Base-by-base conservation (phyloP, 2,113 vertebrate species). In the Calidris pugnax region DNA sequence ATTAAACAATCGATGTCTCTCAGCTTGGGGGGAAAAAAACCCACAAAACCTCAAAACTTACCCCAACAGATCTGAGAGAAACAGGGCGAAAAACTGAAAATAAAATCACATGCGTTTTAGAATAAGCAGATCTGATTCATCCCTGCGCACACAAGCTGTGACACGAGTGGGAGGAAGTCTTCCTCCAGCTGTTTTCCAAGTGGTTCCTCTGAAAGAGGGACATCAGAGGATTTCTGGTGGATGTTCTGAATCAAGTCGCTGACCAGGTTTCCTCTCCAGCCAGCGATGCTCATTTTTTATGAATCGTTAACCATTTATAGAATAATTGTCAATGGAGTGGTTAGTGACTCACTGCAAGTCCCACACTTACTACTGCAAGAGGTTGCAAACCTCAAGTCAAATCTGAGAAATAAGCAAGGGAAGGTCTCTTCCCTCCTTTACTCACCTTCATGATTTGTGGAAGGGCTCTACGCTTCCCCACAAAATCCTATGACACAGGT, bases 301-400 rank as follows among this genome's bases (percentile, higher is more conserved):
- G 60, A 86, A 92, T 9, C 86, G 51, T 90, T 93, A 96, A 92
- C 73, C 35, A 82, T 78, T 93, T 89, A 93, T 43, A 79, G 22
- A 50, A 75, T 79, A 59, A 57, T 35, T 57, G 48, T 94, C 86
- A 81, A 75, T 90, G 39, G 9, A 80, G 21, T 47, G 43, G 30
- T 80, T 41, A 63, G 60, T 92, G 88, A 89, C 57, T 87, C 64
- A 78, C 27, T 68, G 53, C 27, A 78, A 78, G 35, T 47, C 64
- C 76, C 66, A 48, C 33, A 28, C 22, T 81, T 78, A 56, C 47
- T 68, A 43, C 3, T 16, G 39, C 33, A 64, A 77, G 69, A 91
- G 69, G 37, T 30, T 76, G 37, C 0, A 0, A 82, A 69, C 50
- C 23, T 62, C 87, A 82, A 47, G 24, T 13, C 19, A 85, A 69